Conservation (phyloP, 2,113 vertebrate species). For the Actinemys pallida region DNA sequence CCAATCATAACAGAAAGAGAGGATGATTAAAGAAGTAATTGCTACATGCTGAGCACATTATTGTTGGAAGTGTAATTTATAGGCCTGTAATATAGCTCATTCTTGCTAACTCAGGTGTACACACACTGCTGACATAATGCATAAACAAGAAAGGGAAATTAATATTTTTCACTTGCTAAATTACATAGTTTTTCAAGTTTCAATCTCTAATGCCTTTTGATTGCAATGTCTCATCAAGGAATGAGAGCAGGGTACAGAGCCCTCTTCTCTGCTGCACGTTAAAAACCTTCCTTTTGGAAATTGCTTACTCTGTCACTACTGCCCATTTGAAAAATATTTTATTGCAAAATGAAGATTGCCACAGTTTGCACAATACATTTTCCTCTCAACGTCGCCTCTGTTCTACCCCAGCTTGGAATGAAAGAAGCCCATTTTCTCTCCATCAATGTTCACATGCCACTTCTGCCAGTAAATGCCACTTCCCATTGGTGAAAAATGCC, state of each 20-base stretch:
- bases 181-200: rapidly evolving
- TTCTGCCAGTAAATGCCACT: not conserved
- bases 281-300: not conserved
- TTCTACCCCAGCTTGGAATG: not conserved
- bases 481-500: rapidly evolving
- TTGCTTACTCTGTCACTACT: not conserved
- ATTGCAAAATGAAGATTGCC: not conserved
- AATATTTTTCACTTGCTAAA: rapidly evolving
- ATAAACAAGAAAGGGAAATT: not conserved
- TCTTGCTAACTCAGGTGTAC: not conserved
- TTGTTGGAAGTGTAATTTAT: not conserved
- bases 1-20: not conserved
- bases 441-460: not conserved
- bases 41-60: not conserved
- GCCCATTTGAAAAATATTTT: not conserved
- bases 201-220: rapidly evolving
- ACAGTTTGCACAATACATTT: not conserved
- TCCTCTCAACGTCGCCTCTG: not conserved
- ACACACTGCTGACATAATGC: not conserved
- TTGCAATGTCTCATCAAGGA: rapidly evolving
- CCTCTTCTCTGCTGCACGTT: not conserved
- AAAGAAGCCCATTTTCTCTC: not conserved
- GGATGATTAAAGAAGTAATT: not conserved
- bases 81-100: not conserved
- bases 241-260: rapidly evolving